A percentile compares a stretch with the other conserved stretches of the same genome.
Evolutionary conservation across 2,797 vertebrate genomes (phyloP).

Genomic region (Epinephelus awoara): DNA sequence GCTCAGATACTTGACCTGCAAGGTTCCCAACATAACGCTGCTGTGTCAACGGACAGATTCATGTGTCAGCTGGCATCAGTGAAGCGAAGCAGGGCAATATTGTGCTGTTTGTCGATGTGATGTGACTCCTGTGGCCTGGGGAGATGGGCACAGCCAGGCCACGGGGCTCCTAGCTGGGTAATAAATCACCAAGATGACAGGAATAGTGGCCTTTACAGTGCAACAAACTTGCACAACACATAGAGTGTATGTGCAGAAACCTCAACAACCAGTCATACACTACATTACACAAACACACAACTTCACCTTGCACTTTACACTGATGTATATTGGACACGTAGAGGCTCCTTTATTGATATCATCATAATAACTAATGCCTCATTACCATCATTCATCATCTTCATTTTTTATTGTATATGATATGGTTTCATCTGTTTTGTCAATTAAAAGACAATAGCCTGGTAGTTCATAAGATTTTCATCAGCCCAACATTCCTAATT

Average conservation of each 20-base stretch:
- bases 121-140: slow-evolving; percentile 69
- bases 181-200: slow-evolving; percentile 85
- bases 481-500: slow-evolving; percentile 43
- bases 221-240: slow-evolving; percentile 39
- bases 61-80: slow-evolving; percentile 77
- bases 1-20: slow-evolving; percentile 69
- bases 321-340: neutral
- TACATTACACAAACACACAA: slow-evolving; percentile 31
- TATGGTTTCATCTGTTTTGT: slow-evolving; percentile 47
- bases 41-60: slow-evolving; percentile 76
- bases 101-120: slow-evolving; percentile 76
- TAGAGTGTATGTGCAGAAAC: slow-evolving; percentile 32
- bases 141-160: slow-evolving; percentile 64
- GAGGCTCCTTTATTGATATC: slow-evolving; percentile 40
- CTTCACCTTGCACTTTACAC: slow-evolving; percentile 16
- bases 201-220: slow-evolving; percentile 72
- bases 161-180: slow-evolving; percentile 61
- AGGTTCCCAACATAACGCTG: slow-evolving; percentile 63
- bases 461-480: slow-evolving; percentile 56
- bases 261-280: slow-evolving; percentile 21
- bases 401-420: slow-evolving; percentile 29
- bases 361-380: slow-evolving; percentile 10
- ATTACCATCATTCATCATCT: slow-evolving; percentile 30
- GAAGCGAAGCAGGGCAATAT: slow-evolving; percentile 75
- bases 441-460: slow-evolving; percentile 64